Conservation (phyloP, 1,140 invertebrate genomes). For the Aphelinus atriplicis region DNA sequence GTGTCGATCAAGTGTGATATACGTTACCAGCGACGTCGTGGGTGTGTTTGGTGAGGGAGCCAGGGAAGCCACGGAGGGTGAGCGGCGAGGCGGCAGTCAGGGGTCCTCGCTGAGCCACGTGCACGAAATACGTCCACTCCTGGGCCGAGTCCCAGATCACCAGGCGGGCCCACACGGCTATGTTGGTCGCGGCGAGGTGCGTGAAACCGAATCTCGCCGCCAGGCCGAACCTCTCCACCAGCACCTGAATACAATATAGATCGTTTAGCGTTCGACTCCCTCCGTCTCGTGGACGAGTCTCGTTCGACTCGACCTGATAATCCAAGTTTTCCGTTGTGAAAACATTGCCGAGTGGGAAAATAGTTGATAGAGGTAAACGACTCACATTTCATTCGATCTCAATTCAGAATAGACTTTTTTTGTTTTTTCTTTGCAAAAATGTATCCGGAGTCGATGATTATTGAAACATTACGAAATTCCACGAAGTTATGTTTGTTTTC, state of each 20-base stretch:
- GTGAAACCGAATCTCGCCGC: slow-evolving; percentile 71
- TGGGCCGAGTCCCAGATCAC: slow-evolving; percentile 71
- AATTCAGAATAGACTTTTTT: too few species aligned
- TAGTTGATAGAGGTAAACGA: too few species aligned
- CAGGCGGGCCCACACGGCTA: slow-evolving; percentile 71
- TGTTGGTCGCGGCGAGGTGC: slow-evolving; percentile 71
- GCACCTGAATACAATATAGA: slow-evolving; percentile 58
- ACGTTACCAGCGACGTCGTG: slow-evolving; percentile 20
- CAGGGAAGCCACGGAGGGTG: slow-evolving; percentile 62
- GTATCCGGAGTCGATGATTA: too few species aligned
- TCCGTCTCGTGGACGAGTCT: too few species aligned
- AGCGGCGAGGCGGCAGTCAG: slow-evolving; percentile 58
- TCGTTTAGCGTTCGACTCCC: neutral
- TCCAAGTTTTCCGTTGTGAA: too few species aligned
- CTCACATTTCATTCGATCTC: too few species aligned
- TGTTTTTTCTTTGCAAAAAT: too few species aligned
- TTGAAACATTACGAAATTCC: too few species aligned
- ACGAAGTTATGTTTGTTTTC: too few species aligned
- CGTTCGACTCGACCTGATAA: too few species aligned
- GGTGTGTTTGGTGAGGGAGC: slow-evolving; percentile 55
- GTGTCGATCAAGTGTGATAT: neutral
- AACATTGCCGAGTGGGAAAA: too few species aligned
- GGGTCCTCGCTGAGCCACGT: slow-evolving; percentile 59
- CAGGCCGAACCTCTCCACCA: slow-evolving; percentile 69
- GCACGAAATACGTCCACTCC: slow-evolving; percentile 68